Evolutionary conservation across 2,888 invertebrate genomes (phyloP).

Genomic region (Hybos culiciformis): DNA sequence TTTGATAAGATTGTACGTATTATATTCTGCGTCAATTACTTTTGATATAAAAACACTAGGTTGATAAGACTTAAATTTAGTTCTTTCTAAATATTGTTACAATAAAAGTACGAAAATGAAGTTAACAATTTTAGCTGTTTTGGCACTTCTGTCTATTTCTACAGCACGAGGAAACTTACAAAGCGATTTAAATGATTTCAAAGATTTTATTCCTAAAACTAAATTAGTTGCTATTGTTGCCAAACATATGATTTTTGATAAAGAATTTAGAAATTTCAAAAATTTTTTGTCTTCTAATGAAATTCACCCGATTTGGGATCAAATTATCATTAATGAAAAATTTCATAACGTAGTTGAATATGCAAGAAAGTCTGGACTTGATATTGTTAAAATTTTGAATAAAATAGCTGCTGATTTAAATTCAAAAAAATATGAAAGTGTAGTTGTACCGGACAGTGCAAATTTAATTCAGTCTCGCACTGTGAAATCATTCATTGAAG

Average conservation of each 20-base stretch:
- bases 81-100: too few species aligned
- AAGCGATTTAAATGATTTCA: not conserved
- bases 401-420: not conserved
- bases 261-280: not conserved
- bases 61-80: too few species aligned
- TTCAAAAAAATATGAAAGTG: not conserved
- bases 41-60: too few species aligned
- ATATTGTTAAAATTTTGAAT: not conserved
- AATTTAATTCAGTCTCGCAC: not conserved
- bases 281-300: not conserved
- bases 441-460: not conserved
- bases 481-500: not conserved
- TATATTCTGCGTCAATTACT: too few species aligned
- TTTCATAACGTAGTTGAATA: not conserved
- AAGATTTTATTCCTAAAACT: not conserved
- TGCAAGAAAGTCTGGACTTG: not conserved
- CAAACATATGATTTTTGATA: not conserved
- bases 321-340: not conserved
- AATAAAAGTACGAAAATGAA: too few species aligned
- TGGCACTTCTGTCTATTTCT: too few species aligned
- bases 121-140: too few species aligned
- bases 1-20: too few species aligned
- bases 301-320: not conserved
- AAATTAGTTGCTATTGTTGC: not conserved
- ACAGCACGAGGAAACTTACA: too few species aligned